A percentile compares a stretch with the other conserved stretches of the same genome.
These are phyloP conservation scores for Halcyon smyrnensis DNA, from an alignment of 2,797 vertebrate species.

Conservation along the genomic window DNA sequence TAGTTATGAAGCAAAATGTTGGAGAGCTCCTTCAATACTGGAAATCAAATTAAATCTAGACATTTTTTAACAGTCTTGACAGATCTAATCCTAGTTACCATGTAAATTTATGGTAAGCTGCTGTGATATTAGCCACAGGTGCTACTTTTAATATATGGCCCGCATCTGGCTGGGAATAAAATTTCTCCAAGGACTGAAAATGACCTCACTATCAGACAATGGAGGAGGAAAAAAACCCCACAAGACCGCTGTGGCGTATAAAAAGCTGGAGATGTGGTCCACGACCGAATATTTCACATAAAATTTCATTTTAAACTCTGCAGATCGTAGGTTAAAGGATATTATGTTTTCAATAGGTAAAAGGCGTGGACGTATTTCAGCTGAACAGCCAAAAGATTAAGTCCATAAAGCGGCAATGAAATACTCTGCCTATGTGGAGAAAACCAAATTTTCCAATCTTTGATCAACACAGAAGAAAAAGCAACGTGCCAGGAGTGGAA, in stretches of 20 bases:
- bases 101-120: slow-evolving; percentile 89
- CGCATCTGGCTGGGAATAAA: slow-evolving; percentile 87
- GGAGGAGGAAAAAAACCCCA: slow-evolving; percentile 65
- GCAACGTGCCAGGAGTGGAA: slow-evolving; percentile 15
- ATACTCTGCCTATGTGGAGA: slow-evolving; percentile 35
- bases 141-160: slow-evolving; percentile 88
- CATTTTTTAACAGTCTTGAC: slow-evolving; percentile 87
- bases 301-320: slow-evolving; percentile 78
- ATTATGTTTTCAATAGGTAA: slow-evolving; percentile 77
- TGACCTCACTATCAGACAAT: slow-evolving; percentile 87
- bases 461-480: slow-evolving; percentile 68
- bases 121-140: slow-evolving; percentile 88
- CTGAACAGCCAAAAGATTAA: slow-evolving; percentile 75
- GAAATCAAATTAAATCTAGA: slow-evolving; percentile 88
- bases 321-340: slow-evolving; percentile 75
- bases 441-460: slow-evolving; percentile 63
- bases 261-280: slow-evolving; percentile 81
- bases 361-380: slow-evolving; percentile 74
- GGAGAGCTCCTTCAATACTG: slow-evolving; percentile 83
- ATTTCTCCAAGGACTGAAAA: slow-evolving; percentile 84
- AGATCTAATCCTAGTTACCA: slow-evolving; percentile 88
- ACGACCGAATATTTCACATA: slow-evolving; percentile 74
- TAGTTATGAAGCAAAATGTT: slow-evolving; percentile 82
- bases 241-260: slow-evolving; percentile 78
- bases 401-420: slow-evolving; percentile 63